phyloP scores from a whole-genome alignment of 92 coral and sea anemone genomes.

The Pocillopora grandis region DNA sequence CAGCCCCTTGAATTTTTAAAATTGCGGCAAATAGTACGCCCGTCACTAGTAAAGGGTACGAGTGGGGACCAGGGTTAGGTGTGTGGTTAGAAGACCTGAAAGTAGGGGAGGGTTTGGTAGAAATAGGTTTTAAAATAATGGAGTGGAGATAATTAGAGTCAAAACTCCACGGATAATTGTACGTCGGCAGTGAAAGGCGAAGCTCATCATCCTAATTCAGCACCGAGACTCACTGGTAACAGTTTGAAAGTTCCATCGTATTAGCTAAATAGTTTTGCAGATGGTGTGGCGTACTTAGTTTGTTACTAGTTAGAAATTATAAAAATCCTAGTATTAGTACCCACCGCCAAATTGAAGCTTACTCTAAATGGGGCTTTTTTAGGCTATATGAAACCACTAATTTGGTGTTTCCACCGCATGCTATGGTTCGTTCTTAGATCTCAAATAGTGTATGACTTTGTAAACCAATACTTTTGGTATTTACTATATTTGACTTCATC shows the following conservation, averaged over 20 bases:
- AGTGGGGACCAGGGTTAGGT: too few species aligned
- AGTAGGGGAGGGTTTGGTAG: too few species aligned
- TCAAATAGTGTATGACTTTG: too few species aligned
- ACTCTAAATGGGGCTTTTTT: slow-evolving; percentile 25
- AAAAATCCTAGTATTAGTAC: slow-evolving; percentile 16
- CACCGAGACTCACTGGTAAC: slow-evolving; percentile 25
- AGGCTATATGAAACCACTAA: slow-evolving; percentile 24
- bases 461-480: too few species aligned
- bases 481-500: too few species aligned
- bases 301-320: slow-evolving; percentile 12
- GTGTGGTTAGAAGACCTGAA: too few species aligned
- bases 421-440: slow-evolving; percentile 7
- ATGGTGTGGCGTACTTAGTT: slow-evolving; percentile 3
- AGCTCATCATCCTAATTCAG: slow-evolving; percentile 16
- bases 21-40: too few species aligned
- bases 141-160: slow-evolving; percentile 18
- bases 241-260: slow-evolving; percentile 18
- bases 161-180: slow-evolving; percentile 27
- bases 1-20: slow-evolving; percentile 30
- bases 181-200: slow-evolving; percentile 13
- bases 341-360: slow-evolving; percentile 18
- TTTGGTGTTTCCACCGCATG: slow-evolving; percentile 25
- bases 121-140: slow-evolving; percentile 9
- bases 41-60: too few species aligned
- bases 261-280: slow-evolving; percentile 13